phyloP scores from a whole-genome alignment of 2,113 vertebrate genomes.

The Lanius collurio region DNA sequence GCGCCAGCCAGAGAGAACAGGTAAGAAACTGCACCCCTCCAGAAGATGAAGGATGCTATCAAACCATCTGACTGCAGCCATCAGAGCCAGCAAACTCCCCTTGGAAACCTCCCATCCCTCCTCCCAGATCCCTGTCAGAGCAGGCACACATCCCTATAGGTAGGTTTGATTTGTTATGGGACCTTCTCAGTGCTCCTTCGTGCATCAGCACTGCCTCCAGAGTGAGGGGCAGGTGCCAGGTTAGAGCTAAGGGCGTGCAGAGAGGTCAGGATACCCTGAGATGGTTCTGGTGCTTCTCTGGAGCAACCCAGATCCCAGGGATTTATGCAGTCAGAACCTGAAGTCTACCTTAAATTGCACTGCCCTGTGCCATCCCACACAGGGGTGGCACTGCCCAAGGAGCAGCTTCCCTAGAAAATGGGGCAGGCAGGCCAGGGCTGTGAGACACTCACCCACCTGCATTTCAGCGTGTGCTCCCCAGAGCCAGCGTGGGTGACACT shows the following conservation, averaged over 20 bases:
- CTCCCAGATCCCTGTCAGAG: background rate
- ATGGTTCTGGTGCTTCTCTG: background rate
- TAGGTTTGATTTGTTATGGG: background rate
- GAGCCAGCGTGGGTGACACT: background rate
- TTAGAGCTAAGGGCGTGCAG: fast-evolving
- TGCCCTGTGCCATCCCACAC: background rate
- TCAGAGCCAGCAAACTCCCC: background rate
- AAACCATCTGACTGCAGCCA: background rate
- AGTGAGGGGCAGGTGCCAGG: background rate
- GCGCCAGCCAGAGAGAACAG: background rate
- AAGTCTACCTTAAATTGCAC: background rate
- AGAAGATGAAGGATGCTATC: background rate
- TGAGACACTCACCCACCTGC: fast-evolving
- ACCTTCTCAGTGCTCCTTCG: background rate
- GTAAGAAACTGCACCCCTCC: background rate
- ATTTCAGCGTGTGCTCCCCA: background rate
- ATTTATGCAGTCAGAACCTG: fast-evolving
- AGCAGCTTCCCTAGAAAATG: background rate
- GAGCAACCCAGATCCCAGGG: background rate
- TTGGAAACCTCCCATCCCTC: background rate
- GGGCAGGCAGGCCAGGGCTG: background rate
- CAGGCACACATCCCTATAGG: fast-evolving
- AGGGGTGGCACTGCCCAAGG: background rate
- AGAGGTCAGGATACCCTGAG: background rate
- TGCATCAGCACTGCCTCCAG: background rate